These are phyloP conservation scores for Scylla paramamosain DNA, from an alignment of 1,140 invertebrate genomes.

Conservation along the genomic window DNA sequence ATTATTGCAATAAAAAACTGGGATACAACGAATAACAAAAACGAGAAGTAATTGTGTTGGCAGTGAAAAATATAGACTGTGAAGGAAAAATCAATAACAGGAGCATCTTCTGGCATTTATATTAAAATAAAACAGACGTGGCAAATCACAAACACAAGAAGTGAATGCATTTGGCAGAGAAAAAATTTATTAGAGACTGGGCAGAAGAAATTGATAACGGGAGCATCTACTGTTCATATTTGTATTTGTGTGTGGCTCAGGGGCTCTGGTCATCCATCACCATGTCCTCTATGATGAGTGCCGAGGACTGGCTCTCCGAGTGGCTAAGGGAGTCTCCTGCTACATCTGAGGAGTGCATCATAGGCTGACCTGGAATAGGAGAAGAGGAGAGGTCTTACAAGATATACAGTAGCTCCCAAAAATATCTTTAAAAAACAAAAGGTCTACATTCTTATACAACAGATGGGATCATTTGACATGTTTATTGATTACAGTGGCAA, in stretches of 20 bases:
- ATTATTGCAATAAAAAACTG: neutral
- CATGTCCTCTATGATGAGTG: conserved; percentile 69
- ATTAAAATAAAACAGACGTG: too few species aligned
- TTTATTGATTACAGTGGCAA: too few species aligned
- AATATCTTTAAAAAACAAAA: neutral
- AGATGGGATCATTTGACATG: too few species aligned
- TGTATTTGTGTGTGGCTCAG: neutral
- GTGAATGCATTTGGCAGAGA: too few species aligned
- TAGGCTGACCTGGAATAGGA: conserved; percentile 59
- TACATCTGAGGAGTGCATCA: conserved; percentile 70
- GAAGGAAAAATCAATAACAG: too few species aligned
- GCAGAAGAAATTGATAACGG: neutral
- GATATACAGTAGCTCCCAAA: too few species aligned
- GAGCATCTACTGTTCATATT: neutral
- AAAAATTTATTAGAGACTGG: neutral
- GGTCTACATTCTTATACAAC: too few species aligned
- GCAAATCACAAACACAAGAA: too few species aligned
- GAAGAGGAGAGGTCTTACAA: neutral
- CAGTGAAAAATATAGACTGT: too few species aligned
- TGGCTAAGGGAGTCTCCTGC: conserved; percentile 53
- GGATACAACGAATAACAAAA: too few species aligned
- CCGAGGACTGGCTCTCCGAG: conserved; percentile 63
- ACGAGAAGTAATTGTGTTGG: too few species aligned
- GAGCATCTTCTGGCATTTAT: too few species aligned
- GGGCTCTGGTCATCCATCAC: conserved; percentile 72